phyloP scores from a whole-genome alignment of 1,140 invertebrate species.

The Vanessa atalanta region DNA sequence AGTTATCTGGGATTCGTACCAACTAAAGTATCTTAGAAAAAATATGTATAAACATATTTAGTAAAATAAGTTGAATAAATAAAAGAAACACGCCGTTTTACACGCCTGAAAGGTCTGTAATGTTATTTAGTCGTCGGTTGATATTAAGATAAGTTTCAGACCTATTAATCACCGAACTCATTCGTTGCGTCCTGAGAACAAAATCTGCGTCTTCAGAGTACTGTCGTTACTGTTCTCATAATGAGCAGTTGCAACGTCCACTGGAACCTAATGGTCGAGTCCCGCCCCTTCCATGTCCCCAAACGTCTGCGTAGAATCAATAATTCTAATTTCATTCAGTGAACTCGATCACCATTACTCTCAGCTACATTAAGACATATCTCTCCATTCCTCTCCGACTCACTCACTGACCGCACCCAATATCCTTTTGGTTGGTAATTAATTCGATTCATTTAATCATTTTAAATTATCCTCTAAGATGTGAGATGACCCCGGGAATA shows the following conservation, averaged over 20 bases:
- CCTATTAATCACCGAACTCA: no score
- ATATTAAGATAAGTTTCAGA: no score
- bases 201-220: background rate
- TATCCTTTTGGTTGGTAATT: background rate
- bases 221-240: background rate
- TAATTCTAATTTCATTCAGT: conserved; percentile 29
- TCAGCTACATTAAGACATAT: conserved; percentile 1
- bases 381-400: background rate
- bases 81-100: no score
- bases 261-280: conserved; percentile 6
- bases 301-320: conserved; percentile 21
- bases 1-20: no score
- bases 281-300: conserved; percentile 23
- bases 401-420: conserved; percentile 2
- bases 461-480: background rate
- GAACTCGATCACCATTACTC: conserved; percentile 23
- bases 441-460: conserved; percentile 2
- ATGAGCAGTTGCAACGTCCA: conserved; percentile 11
- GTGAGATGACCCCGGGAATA: background rate
- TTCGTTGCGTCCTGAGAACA: background rate
- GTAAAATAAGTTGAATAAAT: no score
- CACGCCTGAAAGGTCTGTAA: no score
- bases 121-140: no score
- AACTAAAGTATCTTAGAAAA: no score
- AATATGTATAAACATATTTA: no score